These are phyloP conservation scores for Falco punctatus DNA, from an alignment of 2,113 vertebrate species.

Conservation along the genomic window DNA sequence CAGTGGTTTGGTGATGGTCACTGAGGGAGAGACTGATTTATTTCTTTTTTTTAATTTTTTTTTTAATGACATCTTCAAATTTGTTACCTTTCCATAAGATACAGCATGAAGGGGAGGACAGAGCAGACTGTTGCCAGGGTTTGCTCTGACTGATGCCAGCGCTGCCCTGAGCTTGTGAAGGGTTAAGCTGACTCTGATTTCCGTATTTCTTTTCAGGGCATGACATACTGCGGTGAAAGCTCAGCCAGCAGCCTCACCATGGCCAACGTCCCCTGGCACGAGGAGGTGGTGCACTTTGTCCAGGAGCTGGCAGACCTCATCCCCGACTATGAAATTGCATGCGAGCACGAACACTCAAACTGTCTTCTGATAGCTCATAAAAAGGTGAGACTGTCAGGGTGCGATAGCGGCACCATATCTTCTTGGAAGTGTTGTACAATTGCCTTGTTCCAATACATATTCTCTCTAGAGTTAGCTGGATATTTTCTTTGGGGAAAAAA, in stretches of 20 bases:
- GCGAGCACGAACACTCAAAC: slow-evolving; percentile 94
- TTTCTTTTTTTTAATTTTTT: not conserved
- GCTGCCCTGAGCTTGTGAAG: not conserved
- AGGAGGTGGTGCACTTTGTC: slow-evolving; percentile 90
- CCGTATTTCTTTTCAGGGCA: slow-evolving; percentile 78
- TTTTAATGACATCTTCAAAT: not conserved
- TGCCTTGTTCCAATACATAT: fast-evolving
- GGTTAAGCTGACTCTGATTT: not conserved
- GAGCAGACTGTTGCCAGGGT: not conserved
- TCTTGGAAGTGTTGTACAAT: not conserved
- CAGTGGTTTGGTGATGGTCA: not conserved
- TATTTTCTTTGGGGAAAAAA: not conserved
- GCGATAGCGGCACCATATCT: fast-evolving
- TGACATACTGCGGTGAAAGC: slow-evolving; percentile 96
- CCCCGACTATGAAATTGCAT: slow-evolving; percentile 87
- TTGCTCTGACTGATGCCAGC: not conserved
- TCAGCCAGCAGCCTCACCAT: slow-evolving; percentile 93
- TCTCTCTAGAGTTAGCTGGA: not conserved
- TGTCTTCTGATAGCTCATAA: slow-evolving; percentile 90
- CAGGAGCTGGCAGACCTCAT: slow-evolving; percentile 83
- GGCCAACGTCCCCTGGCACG: slow-evolving; percentile 97
- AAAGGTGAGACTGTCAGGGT: slow-evolving; percentile 78
- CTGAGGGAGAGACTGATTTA: not conserved
- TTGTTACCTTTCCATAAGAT: not conserved
- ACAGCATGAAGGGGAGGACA: fast-evolving